These are phyloP conservation scores for Fulmarus glacialis DNA, from an alignment of 2,113 vertebrate species.

Conservation along the genomic window DNA sequence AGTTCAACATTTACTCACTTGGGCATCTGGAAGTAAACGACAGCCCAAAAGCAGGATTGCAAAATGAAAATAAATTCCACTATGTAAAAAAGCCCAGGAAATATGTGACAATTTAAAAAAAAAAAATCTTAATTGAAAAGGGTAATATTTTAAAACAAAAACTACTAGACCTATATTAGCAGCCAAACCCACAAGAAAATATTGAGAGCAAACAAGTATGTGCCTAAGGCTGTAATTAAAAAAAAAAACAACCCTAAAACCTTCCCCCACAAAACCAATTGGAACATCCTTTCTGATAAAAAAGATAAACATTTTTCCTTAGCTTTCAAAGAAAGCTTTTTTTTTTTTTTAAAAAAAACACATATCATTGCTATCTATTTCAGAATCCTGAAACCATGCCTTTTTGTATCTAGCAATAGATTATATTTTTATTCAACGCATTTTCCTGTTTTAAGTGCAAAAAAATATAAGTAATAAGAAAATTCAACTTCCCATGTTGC, in stretches of 20 bases:
- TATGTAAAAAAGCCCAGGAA: neutral
- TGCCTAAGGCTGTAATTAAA: neutral
- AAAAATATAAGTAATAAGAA: neutral
- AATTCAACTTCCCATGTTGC: neutral
- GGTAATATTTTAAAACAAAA: neutral
- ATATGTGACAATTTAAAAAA: fast-evolving
- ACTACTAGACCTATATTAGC: neutral
- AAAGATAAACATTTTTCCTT: neutral
- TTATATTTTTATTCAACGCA: neutral
- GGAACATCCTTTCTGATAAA: neutral
- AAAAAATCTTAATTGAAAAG: too few species aligned
- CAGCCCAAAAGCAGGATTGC: neutral
- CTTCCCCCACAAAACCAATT: neutral
- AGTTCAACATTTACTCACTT: neutral
- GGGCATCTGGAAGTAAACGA: neutral
- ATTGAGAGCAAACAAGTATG: fast-evolving
- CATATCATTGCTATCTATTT: neutral
- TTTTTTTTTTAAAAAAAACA: neutral
- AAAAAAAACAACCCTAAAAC: neutral
- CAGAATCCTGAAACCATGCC: neutral
- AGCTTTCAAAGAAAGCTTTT: neutral
- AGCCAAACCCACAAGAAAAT: neutral
- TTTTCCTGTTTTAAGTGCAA: neutral
- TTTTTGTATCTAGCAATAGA: neutral
- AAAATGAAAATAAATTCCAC: neutral